Percentiles rank a stretch among this genome's conserved stretches.
These are phyloP conservation scores for Melopsittacus undulatus DNA, from an alignment of 2,797 vertebrate species.

Conservation along the genomic window DNA sequence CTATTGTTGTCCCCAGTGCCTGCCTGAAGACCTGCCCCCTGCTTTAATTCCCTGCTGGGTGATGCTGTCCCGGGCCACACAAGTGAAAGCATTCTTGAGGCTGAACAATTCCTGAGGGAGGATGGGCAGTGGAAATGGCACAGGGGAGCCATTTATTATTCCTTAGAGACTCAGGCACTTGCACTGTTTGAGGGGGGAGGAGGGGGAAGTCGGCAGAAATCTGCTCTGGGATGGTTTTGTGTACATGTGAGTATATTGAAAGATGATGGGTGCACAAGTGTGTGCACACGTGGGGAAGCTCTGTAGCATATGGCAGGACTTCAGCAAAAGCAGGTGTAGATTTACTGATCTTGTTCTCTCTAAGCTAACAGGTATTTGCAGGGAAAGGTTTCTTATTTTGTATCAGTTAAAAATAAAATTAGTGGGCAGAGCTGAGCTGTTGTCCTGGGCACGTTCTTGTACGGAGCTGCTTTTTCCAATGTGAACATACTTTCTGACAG, in stretches of 20 bases:
- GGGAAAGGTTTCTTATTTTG: neutral
- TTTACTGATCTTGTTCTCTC: neutral
- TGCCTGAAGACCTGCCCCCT: neutral
- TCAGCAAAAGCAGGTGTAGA: neutral
- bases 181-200: too few species aligned
- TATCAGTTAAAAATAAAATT: neutral
- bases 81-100: neutral
- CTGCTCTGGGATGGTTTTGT: neutral
- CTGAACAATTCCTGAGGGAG: neutral
- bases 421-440: neutral
- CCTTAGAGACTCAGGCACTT: rapidly evolving
- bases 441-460: rapidly evolving
- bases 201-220: neutral
- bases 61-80: constrained; percentile 13
- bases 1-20: neutral
- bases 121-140: neutral
- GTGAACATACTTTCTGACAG: neutral
- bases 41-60: neutral
- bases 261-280: neutral
- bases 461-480: neutral
- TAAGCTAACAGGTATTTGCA: neutral
- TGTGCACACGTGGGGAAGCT: neutral
- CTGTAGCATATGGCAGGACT: neutral
- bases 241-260: rapidly evolving
- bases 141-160: neutral